These are phyloP conservation scores for Anabas testudineus DNA, from an alignment of 2,797 vertebrate genomes.

Conservation along the genomic window DNA sequence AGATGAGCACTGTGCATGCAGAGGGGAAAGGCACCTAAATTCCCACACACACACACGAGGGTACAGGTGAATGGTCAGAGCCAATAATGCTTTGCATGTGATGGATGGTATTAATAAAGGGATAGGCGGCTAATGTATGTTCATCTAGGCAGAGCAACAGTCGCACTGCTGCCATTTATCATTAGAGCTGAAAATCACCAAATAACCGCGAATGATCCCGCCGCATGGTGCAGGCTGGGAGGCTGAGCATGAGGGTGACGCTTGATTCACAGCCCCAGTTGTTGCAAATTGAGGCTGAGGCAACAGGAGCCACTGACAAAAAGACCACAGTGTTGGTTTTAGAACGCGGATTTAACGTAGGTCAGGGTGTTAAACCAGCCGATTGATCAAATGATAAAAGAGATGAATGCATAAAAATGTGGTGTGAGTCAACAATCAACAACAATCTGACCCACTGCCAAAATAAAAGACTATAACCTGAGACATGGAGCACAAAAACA, in stretches of 20 bases:
- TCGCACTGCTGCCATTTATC: constrained; percentile 34
- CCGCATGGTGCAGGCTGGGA: not conserved
- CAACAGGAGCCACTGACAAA: constrained; percentile 6
- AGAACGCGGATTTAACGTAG: not conserved
- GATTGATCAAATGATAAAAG: constrained; percentile 3
- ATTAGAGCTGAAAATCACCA: constrained; percentile 15
- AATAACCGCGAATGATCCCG: constrained; percentile 4
- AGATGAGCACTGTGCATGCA: not conserved
- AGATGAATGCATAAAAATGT: not conserved
- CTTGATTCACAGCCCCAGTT: constrained; percentile 7
- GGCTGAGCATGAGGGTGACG: constrained; percentile 1
- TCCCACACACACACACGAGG: constrained; percentile 3
- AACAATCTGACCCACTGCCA: not conserved
- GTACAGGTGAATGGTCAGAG: constrained; percentile 14
- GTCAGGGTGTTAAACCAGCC: not conserved
- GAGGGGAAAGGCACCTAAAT: not conserved
- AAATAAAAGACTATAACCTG: not conserved
- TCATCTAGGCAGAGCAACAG: constrained; percentile 20
- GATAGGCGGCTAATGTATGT: constrained; percentile 11
- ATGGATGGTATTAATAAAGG: constrained; percentile 58
- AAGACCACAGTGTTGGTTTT: constrained; percentile 2
- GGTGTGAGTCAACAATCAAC: not conserved
- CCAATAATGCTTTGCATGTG: constrained; percentile 37
- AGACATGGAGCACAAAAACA: not conserved
- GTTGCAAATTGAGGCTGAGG: not conserved